Conservation (phyloP, 2,797 vertebrate genomes). For the Sebastes baramenuke region DNA sequence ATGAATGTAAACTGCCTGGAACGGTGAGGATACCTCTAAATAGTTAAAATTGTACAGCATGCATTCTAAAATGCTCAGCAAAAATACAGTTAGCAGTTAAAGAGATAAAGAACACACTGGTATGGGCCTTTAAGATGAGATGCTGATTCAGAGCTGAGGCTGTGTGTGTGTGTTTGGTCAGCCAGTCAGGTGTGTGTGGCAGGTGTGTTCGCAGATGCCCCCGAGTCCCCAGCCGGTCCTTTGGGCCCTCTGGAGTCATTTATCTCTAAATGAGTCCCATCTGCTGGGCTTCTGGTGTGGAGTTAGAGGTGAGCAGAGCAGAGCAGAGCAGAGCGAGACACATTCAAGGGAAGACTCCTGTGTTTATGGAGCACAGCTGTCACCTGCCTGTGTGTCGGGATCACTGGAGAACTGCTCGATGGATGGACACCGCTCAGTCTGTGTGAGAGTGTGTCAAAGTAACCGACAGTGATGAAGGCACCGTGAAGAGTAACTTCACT, state of each 20-base stretch:
- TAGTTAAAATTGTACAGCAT: not conserved
- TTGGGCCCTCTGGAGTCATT: slow-evolving; percentile 61
- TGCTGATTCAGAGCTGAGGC: slow-evolving; percentile 36
- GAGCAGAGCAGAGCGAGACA: not conserved
- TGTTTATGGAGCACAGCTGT: slow-evolving; percentile 29
- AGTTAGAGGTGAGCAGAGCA: slow-evolving; percentile 31
- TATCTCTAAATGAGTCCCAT: slow-evolving; percentile 81
- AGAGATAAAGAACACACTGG: not conserved
- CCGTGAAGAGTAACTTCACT: not conserved
- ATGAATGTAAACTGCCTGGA: not conserved
- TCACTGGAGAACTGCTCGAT: slow-evolving; percentile 19
- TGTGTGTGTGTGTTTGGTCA: slow-evolving; percentile 10
- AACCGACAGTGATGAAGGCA: not conserved
- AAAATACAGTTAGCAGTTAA: not conserved
- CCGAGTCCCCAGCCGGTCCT: slow-evolving; percentile 53
- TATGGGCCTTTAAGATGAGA: not conserved
- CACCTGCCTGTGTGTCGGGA: slow-evolving; percentile 27
- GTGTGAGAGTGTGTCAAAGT: not conserved
- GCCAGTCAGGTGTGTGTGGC: slow-evolving; percentile 64
- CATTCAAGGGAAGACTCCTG: slow-evolving; percentile 36
- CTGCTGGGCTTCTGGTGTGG: slow-evolving; percentile 63
- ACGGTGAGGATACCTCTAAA: not conserved
- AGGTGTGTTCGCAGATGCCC: slow-evolving; percentile 78
- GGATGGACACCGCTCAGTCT: not conserved
- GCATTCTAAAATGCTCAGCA: not conserved